Conservation (phyloP, 1,140 invertebrate genomes). For the Conopomorpha cramerella region DNA sequence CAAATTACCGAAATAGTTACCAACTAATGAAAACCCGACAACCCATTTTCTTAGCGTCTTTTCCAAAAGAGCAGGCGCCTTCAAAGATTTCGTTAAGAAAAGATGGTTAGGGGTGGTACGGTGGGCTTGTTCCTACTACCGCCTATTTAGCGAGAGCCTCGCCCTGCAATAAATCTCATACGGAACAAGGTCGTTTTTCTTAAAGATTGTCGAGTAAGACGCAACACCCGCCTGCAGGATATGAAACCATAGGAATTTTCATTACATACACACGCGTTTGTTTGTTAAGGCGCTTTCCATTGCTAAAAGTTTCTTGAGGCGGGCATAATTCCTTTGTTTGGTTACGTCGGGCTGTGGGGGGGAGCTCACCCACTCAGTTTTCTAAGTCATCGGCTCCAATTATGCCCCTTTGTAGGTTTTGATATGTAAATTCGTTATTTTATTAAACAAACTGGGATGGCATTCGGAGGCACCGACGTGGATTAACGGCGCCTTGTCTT, state of each 20-base stretch:
- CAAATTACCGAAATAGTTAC: constrained; percentile 57
- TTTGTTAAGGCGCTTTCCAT: constrained; percentile 61
- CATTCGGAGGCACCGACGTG: constrained; percentile 54
- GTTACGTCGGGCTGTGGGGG: constrained; percentile 38
- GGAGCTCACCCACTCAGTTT: constrained; percentile 52
- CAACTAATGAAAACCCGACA: constrained; percentile 55
- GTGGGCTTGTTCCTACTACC: too few species aligned
- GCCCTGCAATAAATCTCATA: too few species aligned
- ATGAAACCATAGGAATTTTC: constrained; percentile 61
- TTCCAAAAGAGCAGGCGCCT: constrained; percentile 55
- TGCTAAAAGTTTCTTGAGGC: constrained; percentile 61
- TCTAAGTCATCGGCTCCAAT: constrained; percentile 58
- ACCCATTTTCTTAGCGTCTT: constrained; percentile 60
- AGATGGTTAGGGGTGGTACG: too few species aligned
- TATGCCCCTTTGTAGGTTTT: constrained; percentile 59
- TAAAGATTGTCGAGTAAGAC: too few species aligned
- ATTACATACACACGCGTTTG: constrained; percentile 60
- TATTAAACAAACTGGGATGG: constrained; percentile 60
- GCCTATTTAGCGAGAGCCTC: too few species aligned
- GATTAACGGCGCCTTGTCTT: constrained; percentile 59
- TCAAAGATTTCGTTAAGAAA: constrained; percentile 54
- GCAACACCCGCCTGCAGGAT: too few species aligned
- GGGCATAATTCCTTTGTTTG: constrained; percentile 61
- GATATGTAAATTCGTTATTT: constrained; percentile 59
- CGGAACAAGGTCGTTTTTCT: too few species aligned